Evolutionary conservation across 2,797 vertebrate species (phyloP), one percentile per base, ranked within the genome.

Genomic region (Coracias cyanogaster): DNA sequence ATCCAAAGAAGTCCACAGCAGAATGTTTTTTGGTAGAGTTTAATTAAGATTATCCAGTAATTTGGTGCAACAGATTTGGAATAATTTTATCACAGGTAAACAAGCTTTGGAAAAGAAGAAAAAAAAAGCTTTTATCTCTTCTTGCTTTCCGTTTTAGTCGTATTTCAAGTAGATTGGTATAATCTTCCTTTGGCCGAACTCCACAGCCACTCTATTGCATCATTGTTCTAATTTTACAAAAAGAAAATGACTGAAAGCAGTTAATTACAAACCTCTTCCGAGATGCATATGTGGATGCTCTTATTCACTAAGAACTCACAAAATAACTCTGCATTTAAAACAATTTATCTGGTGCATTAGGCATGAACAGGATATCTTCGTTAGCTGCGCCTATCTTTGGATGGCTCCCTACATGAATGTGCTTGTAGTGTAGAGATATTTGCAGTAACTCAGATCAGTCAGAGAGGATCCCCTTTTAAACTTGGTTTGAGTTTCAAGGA

Each of bases 131-230:
- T 90, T 94, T 85, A 46, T 91, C 90, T 94, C 77, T 37, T 31
- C 67, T 95, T 93, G 33, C 52, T 83, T 92, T 79, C 90, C 93
- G 89, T 65, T 92, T 89, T 57, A 94, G 89, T 81, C 22, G 0
- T 90, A 92, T 95, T 96, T 95, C 81, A 94, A 82, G 69, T 89
- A 70, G 84, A 93, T 97, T 91, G 95, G 81, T 86, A 65, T 93
- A 95, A 95, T 95, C 90, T 57, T 81, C 52, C 70, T 85, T 67
- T 7, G 0, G 28, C 71, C 87, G 90, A 95, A 86, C 86, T 94
- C 74, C 78, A 74, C 71, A 82, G 60, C 21, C 28, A 46, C 51
- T 66, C 81, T 92, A 37, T 92, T 78, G 67, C 66, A 58, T 90
- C 89, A 69, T 87, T 93, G 85, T 90, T 95, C 90, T 90, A 89